A percentile compares a stretch with the other conserved stretches of the same genome.
phyloP scores from a whole-genome alignment of 2,113 vertebrate species.

The Paracanthobrama guichenoti region DNA sequence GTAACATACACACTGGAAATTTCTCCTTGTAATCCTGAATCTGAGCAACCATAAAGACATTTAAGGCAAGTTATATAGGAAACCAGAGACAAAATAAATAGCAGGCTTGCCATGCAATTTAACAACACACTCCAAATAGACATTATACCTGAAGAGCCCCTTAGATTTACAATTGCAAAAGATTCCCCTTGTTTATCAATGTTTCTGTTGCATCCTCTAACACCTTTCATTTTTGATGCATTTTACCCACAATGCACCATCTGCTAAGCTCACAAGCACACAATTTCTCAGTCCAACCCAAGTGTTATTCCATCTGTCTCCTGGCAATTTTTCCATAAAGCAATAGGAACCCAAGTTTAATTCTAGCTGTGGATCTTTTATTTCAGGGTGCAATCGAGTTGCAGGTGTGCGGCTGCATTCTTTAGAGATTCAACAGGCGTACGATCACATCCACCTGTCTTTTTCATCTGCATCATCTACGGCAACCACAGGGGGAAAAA shows the following conservation, averaged over 20 bases:
- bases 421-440: not conserved
- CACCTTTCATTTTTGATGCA: slow-evolving; percentile 20
- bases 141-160: not conserved
- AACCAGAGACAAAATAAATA: not conserved
- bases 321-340: slow-evolving; percentile 47
- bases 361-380: slow-evolving; percentile 43
- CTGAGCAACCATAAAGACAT: not conserved
- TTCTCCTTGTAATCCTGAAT: not conserved
- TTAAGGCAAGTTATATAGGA: not conserved
- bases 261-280: slow-evolving; percentile 67
- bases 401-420: slow-evolving; percentile 6
- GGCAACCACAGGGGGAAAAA: not conserved
- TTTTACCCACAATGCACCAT: slow-evolving; percentile 65
- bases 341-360: slow-evolving; percentile 62
- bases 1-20: not conserved
- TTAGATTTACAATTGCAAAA: not conserved
- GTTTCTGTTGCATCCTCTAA: slow-evolving; percentile 23
- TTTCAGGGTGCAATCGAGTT: not conserved
- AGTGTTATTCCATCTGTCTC: slow-evolving; percentile 66
- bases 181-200: not conserved
- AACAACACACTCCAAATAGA: slow-evolving; percentile 17
- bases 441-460: slow-evolving; percentile 3
- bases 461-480: slow-evolving; percentile 28
- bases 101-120: not conserved
- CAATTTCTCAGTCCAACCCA: slow-evolving; percentile 60